These are phyloP conservation scores for Oryzias dopingdopingensis DNA, from an alignment of 2,797 vertebrate species.

Conservation along the genomic window DNA sequence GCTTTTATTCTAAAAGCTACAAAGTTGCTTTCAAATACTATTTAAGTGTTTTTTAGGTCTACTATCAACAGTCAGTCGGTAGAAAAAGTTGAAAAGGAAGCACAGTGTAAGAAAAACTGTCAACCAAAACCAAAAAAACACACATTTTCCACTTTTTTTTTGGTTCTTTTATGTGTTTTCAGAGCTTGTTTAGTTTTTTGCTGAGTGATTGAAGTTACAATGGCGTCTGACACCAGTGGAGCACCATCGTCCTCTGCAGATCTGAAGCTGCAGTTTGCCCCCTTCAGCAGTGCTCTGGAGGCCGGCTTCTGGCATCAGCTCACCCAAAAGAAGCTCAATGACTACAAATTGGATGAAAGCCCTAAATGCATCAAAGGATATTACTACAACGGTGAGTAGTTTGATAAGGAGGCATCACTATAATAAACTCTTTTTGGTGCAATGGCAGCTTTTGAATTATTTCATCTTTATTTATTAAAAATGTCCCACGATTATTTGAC, in stretches of 20 bases:
- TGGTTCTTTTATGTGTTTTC: conserved; percentile 3
- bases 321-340: conserved; percentile 93
- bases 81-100: too few species aligned
- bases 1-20: too few species aligned
- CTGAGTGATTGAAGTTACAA: conserved; percentile 35
- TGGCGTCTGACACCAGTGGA: conserved; percentile 71
- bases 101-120: too few species aligned
- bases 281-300: conserved; percentile 92
- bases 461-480: neutral
- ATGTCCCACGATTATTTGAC: conserved; percentile 7
- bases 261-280: conserved; percentile 89
- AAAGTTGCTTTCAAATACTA: too few species aligned
- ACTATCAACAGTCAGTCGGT: too few species aligned
- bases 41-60: too few species aligned
- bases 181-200: conserved; percentile 29
- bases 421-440: neutral
- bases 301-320: conserved; percentile 98
- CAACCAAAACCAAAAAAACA: too few species aligned
- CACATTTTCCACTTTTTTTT: too few species aligned
- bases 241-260: conserved; percentile 41
- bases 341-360: conserved; percentile 91
- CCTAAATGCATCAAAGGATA: conserved; percentile 90
- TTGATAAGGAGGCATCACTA: neutral
- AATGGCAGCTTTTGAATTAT: conserved; percentile 1
- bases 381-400: conserved; percentile 89